phyloP scores from a whole-genome alignment of 2,888 invertebrate genomes.

The Bombylius discolor region DNA sequence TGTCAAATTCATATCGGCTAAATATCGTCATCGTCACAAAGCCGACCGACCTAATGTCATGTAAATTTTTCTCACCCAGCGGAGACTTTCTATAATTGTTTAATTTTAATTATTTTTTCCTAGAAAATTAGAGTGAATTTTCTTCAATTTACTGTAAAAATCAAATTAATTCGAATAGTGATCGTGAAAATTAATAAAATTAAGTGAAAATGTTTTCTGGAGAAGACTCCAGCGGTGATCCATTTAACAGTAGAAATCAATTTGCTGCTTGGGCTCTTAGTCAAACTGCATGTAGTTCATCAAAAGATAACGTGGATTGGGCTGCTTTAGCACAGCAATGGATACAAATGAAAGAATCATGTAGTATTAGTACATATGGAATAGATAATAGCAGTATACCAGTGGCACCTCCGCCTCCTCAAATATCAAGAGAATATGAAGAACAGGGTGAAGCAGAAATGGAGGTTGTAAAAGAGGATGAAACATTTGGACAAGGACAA shows the following conservation, averaged over 20 bases:
- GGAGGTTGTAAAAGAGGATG: constrained; percentile 68
- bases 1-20: too few relatives aligned
- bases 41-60: too few relatives aligned
- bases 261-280: constrained; percentile 60
- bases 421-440: constrained; percentile 34
- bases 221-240: constrained; percentile 27
- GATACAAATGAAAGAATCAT: constrained; percentile 81
- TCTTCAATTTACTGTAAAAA: too few relatives aligned
- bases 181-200: too few relatives aligned
- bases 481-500: constrained; percentile 9
- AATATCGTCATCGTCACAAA: too few relatives aligned
- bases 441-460: constrained; percentile 78
- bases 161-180: too few relatives aligned
- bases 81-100: too few relatives aligned
- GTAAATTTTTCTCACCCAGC: too few relatives aligned
- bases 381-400: constrained; percentile 25
- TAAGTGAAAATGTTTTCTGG: constrained; percentile 26
- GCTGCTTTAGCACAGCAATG: constrained; percentile 93
- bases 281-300: constrained; percentile 65
- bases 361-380: neutral
- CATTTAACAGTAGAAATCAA: constrained; percentile 38
- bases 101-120: too few relatives aligned
- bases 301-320: constrained; percentile 87
- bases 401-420: constrained; percentile 45
- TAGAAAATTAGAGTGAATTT: too few relatives aligned